phyloP scores from a whole-genome alignment of 2,888 invertebrate species.

The Diarsia dahlii region DNA sequence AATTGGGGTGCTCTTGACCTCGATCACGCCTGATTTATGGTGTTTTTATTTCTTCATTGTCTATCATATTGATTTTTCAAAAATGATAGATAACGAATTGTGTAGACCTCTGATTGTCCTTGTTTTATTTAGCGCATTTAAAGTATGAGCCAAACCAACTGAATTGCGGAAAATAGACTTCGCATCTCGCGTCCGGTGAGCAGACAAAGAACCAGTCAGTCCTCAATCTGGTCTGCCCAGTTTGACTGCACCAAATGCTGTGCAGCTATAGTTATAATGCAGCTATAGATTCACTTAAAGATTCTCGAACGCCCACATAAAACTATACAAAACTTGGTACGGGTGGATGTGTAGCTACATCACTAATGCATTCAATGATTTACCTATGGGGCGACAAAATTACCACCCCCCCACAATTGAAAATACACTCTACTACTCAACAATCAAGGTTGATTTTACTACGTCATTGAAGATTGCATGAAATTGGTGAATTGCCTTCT shows the following conservation, averaged over 20 bases:
- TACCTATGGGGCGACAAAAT: constrained; percentile 75
- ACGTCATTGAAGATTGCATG: constrained; percentile 64
- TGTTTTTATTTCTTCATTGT: no score
- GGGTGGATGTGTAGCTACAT: constrained; percentile 36
- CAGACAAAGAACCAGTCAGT: background rate
- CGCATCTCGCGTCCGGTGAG: no score
- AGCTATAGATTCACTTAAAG: background rate
- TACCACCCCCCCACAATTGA: constrained; percentile 35
- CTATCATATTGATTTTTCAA: background rate
- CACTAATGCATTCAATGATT: constrained; percentile 82
- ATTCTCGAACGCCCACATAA: background rate
- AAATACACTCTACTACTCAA: constrained; percentile 65
- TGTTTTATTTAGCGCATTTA: background rate
- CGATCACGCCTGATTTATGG: no score
- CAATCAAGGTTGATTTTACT: constrained; percentile 70
- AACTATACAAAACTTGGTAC: background rate
- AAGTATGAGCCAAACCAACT: background rate
- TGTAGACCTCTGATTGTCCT: background rate
- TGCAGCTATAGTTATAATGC: no score
- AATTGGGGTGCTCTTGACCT: no score
- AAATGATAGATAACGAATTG: background rate
- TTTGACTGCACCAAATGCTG: background rate
- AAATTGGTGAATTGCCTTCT: constrained; percentile 81
- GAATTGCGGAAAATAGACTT: background rate
- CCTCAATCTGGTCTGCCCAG: background rate